phyloP scores from a whole-genome alignment of 2,888 invertebrate species.

The Brenthis hecate region DNA sequence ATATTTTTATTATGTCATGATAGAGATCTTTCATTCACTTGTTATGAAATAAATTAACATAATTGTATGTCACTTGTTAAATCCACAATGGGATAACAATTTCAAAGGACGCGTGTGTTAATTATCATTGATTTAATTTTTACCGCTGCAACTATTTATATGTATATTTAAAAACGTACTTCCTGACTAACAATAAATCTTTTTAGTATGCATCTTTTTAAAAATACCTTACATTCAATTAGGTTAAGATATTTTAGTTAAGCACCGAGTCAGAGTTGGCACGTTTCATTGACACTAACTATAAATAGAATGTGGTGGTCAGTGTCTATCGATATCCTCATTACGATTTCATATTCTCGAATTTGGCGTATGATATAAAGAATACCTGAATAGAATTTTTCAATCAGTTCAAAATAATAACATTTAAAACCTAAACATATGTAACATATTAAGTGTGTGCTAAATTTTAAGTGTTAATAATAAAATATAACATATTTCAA shows the following conservation, averaged over 20 bases:
- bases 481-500: background rate
- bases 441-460: background rate
- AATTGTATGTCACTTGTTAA: background rate
- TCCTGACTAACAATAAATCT: conserved; percentile 38
- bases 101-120: conserved; percentile 1
- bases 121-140: background rate
- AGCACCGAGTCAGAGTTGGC: conserved; percentile 60
- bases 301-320: conserved; percentile 64
- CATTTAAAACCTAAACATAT: background rate
- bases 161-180: conserved; percentile 18
- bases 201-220: conserved; percentile 8
- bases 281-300: conserved; percentile 65
- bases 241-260: conserved; percentile 64
- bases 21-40: background rate
- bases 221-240: conserved; percentile 30
- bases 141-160: background rate
- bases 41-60: conserved; percentile 8
- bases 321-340: conserved; percentile 34
- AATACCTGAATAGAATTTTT: background rate
- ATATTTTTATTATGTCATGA: background rate
- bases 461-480: conserved; percentile 1
- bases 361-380: conserved; percentile 1
- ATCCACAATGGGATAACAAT: conserved; percentile 12
- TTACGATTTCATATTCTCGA: conserved; percentile 23
- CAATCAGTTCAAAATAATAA: background rate